phyloP scores from a whole-genome alignment of 2,797 vertebrate genomes.

The Pangasius djambal region DNA sequence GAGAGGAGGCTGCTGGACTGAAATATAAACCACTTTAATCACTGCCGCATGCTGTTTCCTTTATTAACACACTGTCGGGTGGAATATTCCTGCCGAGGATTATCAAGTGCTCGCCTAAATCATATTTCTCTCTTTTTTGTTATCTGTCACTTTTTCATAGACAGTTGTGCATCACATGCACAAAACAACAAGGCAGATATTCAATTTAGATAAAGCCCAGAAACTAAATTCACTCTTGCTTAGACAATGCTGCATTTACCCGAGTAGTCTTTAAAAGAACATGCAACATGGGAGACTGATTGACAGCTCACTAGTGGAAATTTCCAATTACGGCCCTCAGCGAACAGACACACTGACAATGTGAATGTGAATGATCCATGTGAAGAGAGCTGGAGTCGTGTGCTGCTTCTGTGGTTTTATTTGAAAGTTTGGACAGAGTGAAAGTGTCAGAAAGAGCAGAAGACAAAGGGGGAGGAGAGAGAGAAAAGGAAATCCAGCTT shows the following conservation, averaged over 20 bases:
- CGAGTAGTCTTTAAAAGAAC: slow-evolving; percentile 74
- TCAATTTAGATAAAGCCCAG: slow-evolving; percentile 82
- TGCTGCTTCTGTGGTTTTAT: slow-evolving; percentile 43
- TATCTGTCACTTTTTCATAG: slow-evolving; percentile 79
- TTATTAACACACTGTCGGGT: slow-evolving; percentile 65
- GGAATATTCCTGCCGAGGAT: slow-evolving; percentile 66
- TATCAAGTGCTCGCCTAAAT: slow-evolving; percentile 71
- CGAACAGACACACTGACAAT: slow-evolving; percentile 53
- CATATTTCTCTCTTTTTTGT: slow-evolving; percentile 65
- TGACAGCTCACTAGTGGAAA: slow-evolving; percentile 72
- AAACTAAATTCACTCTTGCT: slow-evolving; percentile 70
- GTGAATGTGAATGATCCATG: not conserved
- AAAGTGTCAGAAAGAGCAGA: slow-evolving; percentile 29
- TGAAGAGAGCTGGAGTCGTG: slow-evolving; percentile 24
- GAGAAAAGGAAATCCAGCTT: not conserved
- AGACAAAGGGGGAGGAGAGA: slow-evolving; percentile 9
- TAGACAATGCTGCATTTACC: slow-evolving; percentile 77
- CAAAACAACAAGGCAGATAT: slow-evolving; percentile 80
- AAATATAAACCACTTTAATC: slow-evolving; percentile 66
- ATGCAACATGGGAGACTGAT: slow-evolving; percentile 72
- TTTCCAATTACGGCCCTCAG: slow-evolving; percentile 77
- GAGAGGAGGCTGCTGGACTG: slow-evolving; percentile 43
- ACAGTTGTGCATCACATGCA: slow-evolving; percentile 65
- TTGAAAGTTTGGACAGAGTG: slow-evolving; percentile 50
- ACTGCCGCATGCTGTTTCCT: slow-evolving; percentile 67